Evolutionary conservation across 2,113 vertebrate species (phyloP).

Genomic region (Zosterops hypoxanthus): DNA sequence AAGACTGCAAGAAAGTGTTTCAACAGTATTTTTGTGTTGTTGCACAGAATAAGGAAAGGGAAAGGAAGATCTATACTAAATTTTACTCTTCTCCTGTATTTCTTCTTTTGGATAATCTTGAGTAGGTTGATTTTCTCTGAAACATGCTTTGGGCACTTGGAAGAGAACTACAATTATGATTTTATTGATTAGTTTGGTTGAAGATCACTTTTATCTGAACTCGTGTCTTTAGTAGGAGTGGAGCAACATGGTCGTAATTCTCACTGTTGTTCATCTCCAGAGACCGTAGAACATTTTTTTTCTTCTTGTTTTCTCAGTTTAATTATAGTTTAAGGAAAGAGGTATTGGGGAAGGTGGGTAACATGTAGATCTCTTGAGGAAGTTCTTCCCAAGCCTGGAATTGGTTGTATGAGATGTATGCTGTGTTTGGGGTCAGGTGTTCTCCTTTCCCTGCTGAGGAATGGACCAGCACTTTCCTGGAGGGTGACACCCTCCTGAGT

Average conservation of each 20-base stretch:
- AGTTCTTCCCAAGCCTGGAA: neutral
- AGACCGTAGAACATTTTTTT: neutral
- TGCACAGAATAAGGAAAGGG: neutral
- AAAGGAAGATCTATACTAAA: neutral
- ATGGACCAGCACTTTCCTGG: neutral
- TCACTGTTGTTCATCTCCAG: neutral
- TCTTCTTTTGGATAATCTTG: neutral
- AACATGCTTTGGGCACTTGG: neutral
- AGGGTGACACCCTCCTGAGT: neutral
- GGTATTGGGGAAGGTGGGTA: neutral
- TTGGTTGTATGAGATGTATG: neutral
- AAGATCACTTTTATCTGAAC: neutral
- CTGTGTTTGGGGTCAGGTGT: neutral
- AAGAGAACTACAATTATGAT: neutral
- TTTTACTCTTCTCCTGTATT: neutral
- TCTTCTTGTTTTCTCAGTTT: neutral
- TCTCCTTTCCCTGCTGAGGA: neutral
- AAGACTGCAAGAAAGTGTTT: neutral
- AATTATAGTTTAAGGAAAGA: neutral
- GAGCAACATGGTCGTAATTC: neutral
- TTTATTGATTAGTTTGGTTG: neutral
- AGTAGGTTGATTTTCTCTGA: neutral
- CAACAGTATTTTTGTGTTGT: neutral
- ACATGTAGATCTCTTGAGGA: neutral
- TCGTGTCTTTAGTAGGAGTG: neutral